phyloP scores from a whole-genome alignment of 1,140 invertebrate genomes.

The Euura lappo region DNA sequence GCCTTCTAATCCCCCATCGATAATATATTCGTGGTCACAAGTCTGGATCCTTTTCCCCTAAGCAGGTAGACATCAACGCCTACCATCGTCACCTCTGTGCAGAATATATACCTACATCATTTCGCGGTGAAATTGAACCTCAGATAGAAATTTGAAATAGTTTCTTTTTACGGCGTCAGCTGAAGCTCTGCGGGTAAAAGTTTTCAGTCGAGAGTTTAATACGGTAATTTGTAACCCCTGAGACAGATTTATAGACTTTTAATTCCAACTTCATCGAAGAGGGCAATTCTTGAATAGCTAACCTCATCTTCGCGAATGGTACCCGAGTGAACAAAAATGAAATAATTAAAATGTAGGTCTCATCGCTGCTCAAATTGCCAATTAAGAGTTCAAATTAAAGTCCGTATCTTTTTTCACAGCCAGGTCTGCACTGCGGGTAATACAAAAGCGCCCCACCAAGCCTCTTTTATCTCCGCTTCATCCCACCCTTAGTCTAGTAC shows the following conservation, averaged over 20 bases:
- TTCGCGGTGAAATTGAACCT: too few relatives aligned
- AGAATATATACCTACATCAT: too few relatives aligned
- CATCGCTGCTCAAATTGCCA: slow-evolving; percentile 4
- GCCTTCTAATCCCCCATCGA: neutral
- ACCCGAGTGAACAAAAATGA: neutral
- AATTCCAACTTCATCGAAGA: neutral
- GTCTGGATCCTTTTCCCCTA: neutral
- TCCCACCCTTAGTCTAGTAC: too few relatives aligned
- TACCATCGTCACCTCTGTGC: neutral
- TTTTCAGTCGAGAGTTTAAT: neutral
- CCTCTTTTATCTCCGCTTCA: too few relatives aligned
- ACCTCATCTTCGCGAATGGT: neutral
- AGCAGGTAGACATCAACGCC: neutral
- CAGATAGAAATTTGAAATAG: too few relatives aligned
- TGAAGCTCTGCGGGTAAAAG: too few relatives aligned
- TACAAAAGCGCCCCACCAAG: neutral
- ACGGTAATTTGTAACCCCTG: slow-evolving; percentile 2
- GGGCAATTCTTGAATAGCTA: neutral
- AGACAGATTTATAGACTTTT: slow-evolving; percentile 7
- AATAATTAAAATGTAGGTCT: slow-evolving; percentile 5
- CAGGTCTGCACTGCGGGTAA: neutral
- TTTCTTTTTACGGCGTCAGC: too few relatives aligned
- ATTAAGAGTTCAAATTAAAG: slow-evolving; percentile 5
- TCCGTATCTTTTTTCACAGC: slow-evolving; percentile 1
- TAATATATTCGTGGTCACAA: slow-evolving; percentile 5